These are phyloP conservation scores for Acanthosepion lycidas DNA, from an alignment of 2,888 invertebrate species.

Conservation along the genomic window DNA sequence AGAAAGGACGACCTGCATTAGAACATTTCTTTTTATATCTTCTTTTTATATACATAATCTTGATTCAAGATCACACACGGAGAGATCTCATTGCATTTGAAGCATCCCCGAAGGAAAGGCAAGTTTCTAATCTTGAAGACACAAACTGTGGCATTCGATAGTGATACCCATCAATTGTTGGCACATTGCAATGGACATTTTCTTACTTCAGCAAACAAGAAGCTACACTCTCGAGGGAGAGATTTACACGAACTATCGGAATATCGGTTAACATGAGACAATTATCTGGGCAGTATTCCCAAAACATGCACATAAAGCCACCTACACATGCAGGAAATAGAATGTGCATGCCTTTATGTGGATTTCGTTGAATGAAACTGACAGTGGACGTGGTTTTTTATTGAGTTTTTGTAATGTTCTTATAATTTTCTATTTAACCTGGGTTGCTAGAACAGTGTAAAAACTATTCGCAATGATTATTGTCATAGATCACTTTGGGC, in stretches of 20 bases:
- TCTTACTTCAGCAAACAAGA: neutral
- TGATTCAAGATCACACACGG: neutral
- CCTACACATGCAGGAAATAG: too few species aligned
- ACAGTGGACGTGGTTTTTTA: too few species aligned
- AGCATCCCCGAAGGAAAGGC: neutral
- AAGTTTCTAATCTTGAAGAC: neutral
- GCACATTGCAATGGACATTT: neutral
- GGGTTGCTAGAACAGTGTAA: too few species aligned
- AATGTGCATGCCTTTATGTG: too few species aligned
- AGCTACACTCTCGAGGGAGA: neutral
- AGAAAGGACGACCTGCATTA: neutral
- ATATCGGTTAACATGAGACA: neutral
- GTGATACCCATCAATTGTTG: neutral
- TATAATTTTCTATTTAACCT: too few species aligned
- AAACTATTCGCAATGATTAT: too few species aligned
- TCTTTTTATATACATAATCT: neutral
- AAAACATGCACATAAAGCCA: neutral
- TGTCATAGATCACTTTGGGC: too few species aligned
- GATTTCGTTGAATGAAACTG: too few species aligned
- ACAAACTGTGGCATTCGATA: too few species aligned
- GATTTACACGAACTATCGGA: neutral
- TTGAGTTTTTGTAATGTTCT: too few species aligned
- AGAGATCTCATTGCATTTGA: neutral
- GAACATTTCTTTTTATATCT: neutral
- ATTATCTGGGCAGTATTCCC: neutral